phyloP scores from a whole-genome alignment of 2,888 invertebrate genomes.

The Chironomus tentans region DNA sequence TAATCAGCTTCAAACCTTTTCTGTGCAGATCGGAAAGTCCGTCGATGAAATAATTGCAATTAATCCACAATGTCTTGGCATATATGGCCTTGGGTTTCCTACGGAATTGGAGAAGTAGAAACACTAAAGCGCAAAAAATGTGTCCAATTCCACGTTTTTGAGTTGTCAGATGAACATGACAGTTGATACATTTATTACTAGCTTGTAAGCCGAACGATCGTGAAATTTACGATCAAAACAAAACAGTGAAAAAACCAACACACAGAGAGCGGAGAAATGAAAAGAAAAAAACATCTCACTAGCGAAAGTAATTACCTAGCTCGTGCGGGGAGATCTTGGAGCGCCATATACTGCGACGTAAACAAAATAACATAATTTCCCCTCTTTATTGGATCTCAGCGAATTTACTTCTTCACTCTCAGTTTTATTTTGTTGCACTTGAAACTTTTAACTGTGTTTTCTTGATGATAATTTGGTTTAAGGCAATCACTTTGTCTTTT shows the following conservation, averaged over 20 bases:
- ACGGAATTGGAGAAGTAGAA: no score
- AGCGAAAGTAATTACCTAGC: neutral
- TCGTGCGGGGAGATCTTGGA: neutral
- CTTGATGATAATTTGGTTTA: no score
- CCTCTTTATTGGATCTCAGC: no score
- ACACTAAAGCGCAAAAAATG: neutral
- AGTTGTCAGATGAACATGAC: neutral
- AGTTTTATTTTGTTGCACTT: no score
- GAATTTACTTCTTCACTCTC: no score
- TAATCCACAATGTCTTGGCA: neutral
- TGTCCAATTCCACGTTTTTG: neutral
- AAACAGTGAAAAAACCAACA: neutral
- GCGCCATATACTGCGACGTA: neutral
- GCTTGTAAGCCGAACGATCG: neutral
- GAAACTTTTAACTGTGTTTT: no score
- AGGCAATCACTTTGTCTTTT: no score
- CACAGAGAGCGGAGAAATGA: neutral
- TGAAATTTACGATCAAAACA: neutral
- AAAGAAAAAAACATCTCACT: neutral
- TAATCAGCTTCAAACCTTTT: constrained; percentile 14
- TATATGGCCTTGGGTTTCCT: constrained; percentile 7
- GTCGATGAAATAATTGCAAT: neutral
- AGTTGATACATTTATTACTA: neutral
- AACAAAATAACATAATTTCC: no score
- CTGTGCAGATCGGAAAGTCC: neutral